Base-by-base conservation (phyloP, 2,113 vertebrate genomes). In the Gallinago jamesoni region DNA sequence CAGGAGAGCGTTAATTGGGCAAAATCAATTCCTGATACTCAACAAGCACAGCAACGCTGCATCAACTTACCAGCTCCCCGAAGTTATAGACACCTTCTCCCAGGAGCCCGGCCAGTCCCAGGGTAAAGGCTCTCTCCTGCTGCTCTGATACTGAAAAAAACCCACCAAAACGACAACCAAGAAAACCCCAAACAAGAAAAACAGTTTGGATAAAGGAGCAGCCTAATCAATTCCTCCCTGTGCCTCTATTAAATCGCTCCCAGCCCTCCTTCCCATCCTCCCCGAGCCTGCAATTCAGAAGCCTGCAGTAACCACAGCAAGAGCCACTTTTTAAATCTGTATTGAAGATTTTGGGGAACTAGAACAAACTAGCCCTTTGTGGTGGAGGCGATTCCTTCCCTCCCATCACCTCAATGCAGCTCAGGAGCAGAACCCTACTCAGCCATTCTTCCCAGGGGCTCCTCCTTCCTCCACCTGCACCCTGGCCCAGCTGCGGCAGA, bases 11-110 rank as follows among this genome's bases (percentile, higher is more conserved):
- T 92, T 6, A 76, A n/a, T 1, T 19, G 7, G 33, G 11, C 1
- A 28, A 7, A 50, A 30, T 0, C 70, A 66, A 6, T 28, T 39
- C 35, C 63, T 15, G 56, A 17, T 6, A 3, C 66, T 23, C 59
- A 14, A 33, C 59, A 22, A 39, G 23, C 7, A n/a, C 25, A 27
- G 59, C 19, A 25, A 47, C 1, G 14, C 53, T 23, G 33, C 60
- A 22, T 9, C 25, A 22, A 85, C 99, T 96, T 95, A 99, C 99
- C 93, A 99, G 98, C 93, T 99, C 99, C 89, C 99, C 99, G 1
- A 99, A 99, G 98, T 99, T 99, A 95, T 99, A 99, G 77, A 99
- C 99, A 3, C 99, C 99, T 96, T 99, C 99, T 17, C 99, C 99
- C 11, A 99, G 93, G 30, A 99, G 98, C 52, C 99, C 99, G 0